Evolutionary conservation across 1,140 invertebrate species (phyloP), one percentile per base, ranked within the genome.

Genomic region (Diorhabda carinulata): DNA sequence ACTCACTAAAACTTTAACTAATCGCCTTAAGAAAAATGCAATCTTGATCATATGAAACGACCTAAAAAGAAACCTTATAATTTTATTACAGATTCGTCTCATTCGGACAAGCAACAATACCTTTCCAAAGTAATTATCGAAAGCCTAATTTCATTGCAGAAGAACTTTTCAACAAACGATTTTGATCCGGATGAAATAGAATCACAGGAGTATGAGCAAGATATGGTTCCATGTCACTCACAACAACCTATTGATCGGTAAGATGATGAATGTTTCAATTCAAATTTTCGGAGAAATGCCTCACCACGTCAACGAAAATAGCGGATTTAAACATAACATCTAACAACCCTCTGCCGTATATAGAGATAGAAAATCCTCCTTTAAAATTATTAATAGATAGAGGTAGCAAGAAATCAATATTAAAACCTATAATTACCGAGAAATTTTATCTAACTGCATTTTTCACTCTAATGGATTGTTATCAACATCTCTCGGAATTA

Each of bases 81-180:
- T 25, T 25, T 25, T 25, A 25, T 25, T 25, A 25, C 25, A 25
- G 25, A 25, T 25, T 25, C 25, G 25, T 25, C 25, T 25, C 25
- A 25, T 25, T 25, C 25, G 25, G 25, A 25, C 25, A 25, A 25
- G 25, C 25, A 25, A 25, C 25, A 25, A 25, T 25, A 25, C 25
- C 25, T 25, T 25, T 25, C 25, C 25, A 25, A 25, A 25, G 25
- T 25, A 25, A 25, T 25, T 2, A 61, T 43, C 5, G 43, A 40
- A 43, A 42, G 5, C 60, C 60, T 6, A 61, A 61, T 61, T 25
- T 61, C 43, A 42, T 61, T 41, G 40, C 60, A 42, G 9, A 56
- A 56, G 52, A 56, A 56, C n/a, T 56, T 56, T 56, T 56, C 52
- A 6, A 56, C 52, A 7, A n/a, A n/a, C 52, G 52, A 56, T 56